These are phyloP conservation scores for Chorisops tibialis DNA, from an alignment of 2,888 invertebrate species.

Conservation along the genomic window DNA sequence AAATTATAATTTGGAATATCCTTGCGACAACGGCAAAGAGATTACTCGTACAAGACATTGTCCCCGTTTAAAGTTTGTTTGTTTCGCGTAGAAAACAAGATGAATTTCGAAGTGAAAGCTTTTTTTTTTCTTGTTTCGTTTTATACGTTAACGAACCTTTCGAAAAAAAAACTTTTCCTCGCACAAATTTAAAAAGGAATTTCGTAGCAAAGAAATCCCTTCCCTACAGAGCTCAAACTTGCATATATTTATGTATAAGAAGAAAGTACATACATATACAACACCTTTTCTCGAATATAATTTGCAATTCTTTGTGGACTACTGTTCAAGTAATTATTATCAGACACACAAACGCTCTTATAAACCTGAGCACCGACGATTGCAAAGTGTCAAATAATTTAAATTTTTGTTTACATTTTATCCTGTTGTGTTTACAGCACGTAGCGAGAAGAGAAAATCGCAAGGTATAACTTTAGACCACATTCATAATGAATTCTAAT, in stretches of 20 bases:
- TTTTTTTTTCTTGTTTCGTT: no score
- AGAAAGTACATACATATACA: conserved; percentile 3
- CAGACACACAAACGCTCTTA: no score
- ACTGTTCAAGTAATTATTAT: conserved; percentile 15
- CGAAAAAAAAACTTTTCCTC: conserved; percentile 3
- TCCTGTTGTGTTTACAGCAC: no score
- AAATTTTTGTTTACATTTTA: conserved; percentile 15
- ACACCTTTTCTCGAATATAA: conserved; percentile 7
- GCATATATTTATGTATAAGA: neutral
- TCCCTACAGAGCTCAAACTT: neutral
- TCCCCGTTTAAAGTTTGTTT: conserved; percentile 13
- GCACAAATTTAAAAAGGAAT: neutral
- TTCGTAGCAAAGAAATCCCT: neutral
- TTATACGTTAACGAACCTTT: neutral
- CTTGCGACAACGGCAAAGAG: conserved; percentile 5
- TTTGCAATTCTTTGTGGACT: conserved; percentile 18
- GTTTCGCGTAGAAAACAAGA: no score
- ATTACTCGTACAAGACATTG: conserved; percentile 9
- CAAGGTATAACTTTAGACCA: neutral
- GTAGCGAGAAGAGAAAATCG: neutral
- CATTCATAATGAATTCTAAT: conserved; percentile 1
- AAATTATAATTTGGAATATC: conserved; percentile 11
- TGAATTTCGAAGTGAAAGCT: no score
- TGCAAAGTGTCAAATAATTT: conserved; percentile 14
- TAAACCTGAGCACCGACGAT: neutral